Conservation (phyloP, 2,797 vertebrate genomes). For the Poecilia picta region DNA sequence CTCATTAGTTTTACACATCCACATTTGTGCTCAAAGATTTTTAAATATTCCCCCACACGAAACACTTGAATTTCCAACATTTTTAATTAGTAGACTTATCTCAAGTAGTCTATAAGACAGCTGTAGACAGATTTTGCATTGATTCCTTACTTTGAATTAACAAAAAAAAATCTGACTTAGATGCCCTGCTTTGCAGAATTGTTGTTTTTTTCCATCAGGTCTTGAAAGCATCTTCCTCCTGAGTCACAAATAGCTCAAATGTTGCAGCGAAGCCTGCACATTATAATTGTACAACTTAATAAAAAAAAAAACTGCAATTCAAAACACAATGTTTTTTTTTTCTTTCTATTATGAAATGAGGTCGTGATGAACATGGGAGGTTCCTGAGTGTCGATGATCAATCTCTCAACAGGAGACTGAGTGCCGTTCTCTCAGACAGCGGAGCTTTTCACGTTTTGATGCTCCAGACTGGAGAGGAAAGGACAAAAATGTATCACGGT, state of each 20-base stretch:
- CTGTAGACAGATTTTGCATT: background rate
- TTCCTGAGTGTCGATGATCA: slow-evolving; percentile 41
- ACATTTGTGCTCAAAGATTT: slow-evolving; percentile 48
- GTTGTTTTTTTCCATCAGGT: too few species aligned
- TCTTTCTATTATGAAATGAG: slow-evolving; percentile 27
- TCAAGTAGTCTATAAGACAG: background rate
- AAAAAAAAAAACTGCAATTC: too few species aligned
- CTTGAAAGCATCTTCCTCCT: too few species aligned
- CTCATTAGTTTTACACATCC: slow-evolving; percentile 53
- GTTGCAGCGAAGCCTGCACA: too few species aligned
- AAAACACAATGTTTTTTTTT: background rate
- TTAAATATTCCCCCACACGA: slow-evolving; percentile 43
- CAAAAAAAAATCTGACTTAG: background rate
- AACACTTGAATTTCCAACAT: slow-evolving; percentile 20
- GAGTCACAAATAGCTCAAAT: too few species aligned
- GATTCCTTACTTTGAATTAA: background rate
- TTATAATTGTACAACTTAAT: too few species aligned
- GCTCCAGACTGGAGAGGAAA: slow-evolving; percentile 12
- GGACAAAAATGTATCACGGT: slow-evolving; percentile 10
- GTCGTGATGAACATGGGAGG: slow-evolving; percentile 1
- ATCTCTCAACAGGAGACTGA: slow-evolving; percentile 38
- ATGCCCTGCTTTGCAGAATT: background rate
- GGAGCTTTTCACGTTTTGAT: slow-evolving; percentile 18
- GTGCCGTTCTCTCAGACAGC: slow-evolving; percentile 9
- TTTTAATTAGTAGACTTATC: slow-evolving; percentile 8